Evolutionary conservation across 2,888 invertebrate genomes (phyloP).

Genomic region (Lepidocyrtoides sp.): DNA sequence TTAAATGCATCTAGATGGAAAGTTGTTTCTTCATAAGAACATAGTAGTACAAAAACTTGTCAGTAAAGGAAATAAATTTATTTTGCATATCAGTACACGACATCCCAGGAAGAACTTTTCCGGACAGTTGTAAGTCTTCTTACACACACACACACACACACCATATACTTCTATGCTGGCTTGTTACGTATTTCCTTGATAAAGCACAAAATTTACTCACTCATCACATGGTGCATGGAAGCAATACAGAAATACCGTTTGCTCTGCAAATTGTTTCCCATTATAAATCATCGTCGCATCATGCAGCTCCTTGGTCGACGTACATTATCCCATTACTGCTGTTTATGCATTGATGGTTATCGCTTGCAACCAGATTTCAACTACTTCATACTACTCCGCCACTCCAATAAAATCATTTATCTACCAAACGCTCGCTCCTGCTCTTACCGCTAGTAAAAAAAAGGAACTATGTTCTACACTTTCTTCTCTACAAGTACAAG

Average conservation of each 20-base stretch:
- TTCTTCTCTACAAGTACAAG: not conserved
- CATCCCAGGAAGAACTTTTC: conserved; percentile 2
- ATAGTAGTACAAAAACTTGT: not conserved
- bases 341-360: conserved; percentile 65
- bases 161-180: not conserved
- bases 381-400: not conserved
- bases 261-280: conserved; percentile 52
- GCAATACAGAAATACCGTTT: not conserved
- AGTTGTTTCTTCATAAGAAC: not conserved
- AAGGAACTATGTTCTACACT: not conserved
- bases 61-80: not conserved
- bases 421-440: not conserved
- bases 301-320: conserved; percentile 17
- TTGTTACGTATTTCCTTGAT: not conserved
- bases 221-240: not conserved
- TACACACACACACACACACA: not conserved
- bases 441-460: too few relatives aligned
- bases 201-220: not conserved
- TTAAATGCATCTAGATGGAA: too few relatives aligned
- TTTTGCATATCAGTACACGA: not conserved
- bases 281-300: conserved; percentile 60
- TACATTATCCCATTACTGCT: conserved; percentile 60
- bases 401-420: not conserved
- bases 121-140: conserved; percentile 37
- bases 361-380: conserved; percentile 39